Conservation (phyloP, 2,797 vertebrate species). For the Oreochromis grahami region DNA sequence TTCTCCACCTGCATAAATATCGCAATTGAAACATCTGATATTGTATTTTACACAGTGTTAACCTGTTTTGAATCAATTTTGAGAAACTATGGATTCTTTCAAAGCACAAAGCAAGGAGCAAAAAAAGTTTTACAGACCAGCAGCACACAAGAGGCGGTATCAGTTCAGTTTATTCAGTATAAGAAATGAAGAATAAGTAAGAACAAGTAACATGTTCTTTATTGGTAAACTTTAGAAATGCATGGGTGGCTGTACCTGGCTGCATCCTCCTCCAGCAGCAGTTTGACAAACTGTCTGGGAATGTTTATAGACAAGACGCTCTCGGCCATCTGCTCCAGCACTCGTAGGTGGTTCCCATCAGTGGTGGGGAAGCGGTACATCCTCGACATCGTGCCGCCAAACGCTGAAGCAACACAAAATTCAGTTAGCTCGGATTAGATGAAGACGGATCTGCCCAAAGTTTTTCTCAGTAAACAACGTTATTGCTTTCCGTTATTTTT, state of each 20-base stretch:
- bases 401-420: conserved; percentile 74
- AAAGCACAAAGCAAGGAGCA: background rate
- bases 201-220: background rate
- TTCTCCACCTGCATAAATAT: background rate
- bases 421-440: background rate
- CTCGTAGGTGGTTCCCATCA: conserved; percentile 90
- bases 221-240: background rate
- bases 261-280: conserved; percentile 92
- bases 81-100: background rate
- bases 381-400: conserved; percentile 94
- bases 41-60: background rate
- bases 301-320: conserved; percentile 90
- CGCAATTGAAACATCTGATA: background rate
- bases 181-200: background rate
- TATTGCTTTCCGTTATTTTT: conserved; percentile 9
- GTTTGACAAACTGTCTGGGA: conserved; percentile 92
- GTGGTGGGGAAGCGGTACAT: conserved; percentile 98
- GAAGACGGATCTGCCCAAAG: background rate
- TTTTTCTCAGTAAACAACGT: background rate
- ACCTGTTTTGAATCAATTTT: background rate
- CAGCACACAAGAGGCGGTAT: background rate
- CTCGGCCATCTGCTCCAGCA: conserved; percentile 98
- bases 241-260: conserved; percentile 76
- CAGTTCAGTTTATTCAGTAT: background rate
- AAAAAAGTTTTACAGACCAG: background rate